Base-by-base conservation (phyloP, 1,140 invertebrate species). In the Drosophila melanica region DNA sequence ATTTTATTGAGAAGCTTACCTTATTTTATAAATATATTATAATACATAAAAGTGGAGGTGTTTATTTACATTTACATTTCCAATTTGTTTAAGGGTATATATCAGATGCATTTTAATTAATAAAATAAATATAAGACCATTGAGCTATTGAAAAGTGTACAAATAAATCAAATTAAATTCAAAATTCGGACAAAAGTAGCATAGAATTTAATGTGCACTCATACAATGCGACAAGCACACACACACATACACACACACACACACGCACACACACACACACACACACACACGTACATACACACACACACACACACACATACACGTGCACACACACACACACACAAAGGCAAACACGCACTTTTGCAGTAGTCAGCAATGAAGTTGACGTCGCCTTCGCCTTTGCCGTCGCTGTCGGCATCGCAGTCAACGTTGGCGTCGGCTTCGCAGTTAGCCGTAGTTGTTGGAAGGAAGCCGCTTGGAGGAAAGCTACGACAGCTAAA, bases 401-500 rank as follows among this genome's bases (percentile, higher is more conserved):
- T 20, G 53, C 44, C 1, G 37, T 37, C 18, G n/a, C 10, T 4
- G 74, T 81, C 54, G 57, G 20, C 30, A 57, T 69, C 73, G 60
- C 41, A 10, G 59, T 41, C 54, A 35, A 12, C 10, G 54, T 35
- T 20, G 48, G 39, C 12, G 62, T 53, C 54, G 45, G 37, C 41
- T 71, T 42, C 39, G 44, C 68, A 71, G 68, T 71, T 65, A 65
- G 63, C 64, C 64, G 41, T 57, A 42, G 64, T 81, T 71, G 81
- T 84, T 60, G 81, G 77, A 75, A 86, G 82, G 81, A 75, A 85
- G 75, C 74, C 81, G 81, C 82, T 87, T 79, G 79, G 82, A 86
- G 87, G 82, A 86, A 86, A 86, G 82, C 82, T 86, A 85, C 82
- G 82, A 86, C 82, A 86, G 82, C 75, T 87, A 86, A 86, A 86